phyloP scores from a whole-genome alignment of 2,888 invertebrate genomes.

The Cephus pulcher region DNA sequence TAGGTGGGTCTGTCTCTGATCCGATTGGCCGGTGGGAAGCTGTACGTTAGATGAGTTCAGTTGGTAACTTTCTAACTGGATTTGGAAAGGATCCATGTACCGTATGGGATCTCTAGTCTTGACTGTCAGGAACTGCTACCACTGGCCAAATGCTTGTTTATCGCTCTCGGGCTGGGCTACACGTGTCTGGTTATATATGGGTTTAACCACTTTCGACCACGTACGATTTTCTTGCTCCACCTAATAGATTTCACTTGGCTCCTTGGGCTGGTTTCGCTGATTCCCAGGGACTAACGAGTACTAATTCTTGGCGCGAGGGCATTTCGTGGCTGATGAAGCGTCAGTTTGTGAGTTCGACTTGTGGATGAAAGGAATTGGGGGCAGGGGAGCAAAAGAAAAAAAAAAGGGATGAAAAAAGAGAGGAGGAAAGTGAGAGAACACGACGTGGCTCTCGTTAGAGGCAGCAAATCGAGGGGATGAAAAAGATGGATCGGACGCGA shows the following conservation, averaged over 20 bases:
- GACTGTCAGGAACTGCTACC: not conserved
- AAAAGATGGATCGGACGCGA: not conserved
- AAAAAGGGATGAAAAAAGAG: conserved; percentile 14
- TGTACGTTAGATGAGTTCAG: not conserved
- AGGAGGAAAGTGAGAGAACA: conserved; percentile 12
- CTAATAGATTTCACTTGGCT: not conserved
- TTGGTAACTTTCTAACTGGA: not conserved
- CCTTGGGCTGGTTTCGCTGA: not conserved
- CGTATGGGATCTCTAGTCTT: not conserved
- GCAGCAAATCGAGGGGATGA: not conserved
- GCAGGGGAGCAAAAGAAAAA: not conserved
- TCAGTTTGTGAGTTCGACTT: not conserved
- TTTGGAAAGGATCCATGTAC: not conserved
- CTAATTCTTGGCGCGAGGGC: not conserved
- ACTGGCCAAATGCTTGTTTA: not conserved
- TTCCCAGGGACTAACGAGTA: not conserved
- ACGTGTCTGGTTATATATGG: not conserved
- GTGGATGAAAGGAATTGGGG: not conserved
- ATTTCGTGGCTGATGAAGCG: not conserved
- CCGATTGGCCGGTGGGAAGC: not conserved
- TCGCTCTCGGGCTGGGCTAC: not conserved
- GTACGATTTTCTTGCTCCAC: not conserved
- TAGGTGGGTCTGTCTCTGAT: not conserved
- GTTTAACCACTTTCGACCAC: not conserved
- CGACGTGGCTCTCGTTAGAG: not conserved